Evolutionary conservation across 2,797 vertebrate genomes (phyloP), one percentile per base, ranked within the genome.

Genomic region (Pachyuromys duprasi): DNA sequence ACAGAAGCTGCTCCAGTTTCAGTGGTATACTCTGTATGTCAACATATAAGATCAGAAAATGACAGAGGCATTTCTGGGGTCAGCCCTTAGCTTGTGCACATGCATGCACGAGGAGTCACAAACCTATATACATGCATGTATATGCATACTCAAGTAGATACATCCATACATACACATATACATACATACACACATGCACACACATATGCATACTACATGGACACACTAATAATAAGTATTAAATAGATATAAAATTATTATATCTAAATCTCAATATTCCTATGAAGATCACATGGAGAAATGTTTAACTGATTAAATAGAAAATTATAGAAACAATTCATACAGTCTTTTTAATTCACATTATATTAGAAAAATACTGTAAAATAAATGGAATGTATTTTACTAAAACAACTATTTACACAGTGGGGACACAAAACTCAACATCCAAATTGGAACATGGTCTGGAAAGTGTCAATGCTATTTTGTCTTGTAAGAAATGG

Each of bases 361-460:
- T 69, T 91, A 76, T 94, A 72, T 95, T 84, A 94, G 49, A 60
- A 33, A 83, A 93, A 45, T 74, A 8, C 45, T n/a, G 60, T 62
- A 33, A 86, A 89, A 72, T 81, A 62, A 92, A 91, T 81, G 3
- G 7, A 49, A 26, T 20, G 11, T 69, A 86, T 90, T 75, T 95
- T 84, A 90, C 49, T 87, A 81, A 76, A 31, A 75, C 69, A 89
- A 49, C 65, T 81, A 4, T 72, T 94, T 67, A 70, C 84, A 12
- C 33, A n/a, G 4, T 8, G 8, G 26, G 20, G 28, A 14, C 20
- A 45, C 2, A 49, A 33, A 74, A 39, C 12, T 31, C 15, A 1
- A 39, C 0, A 39, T 26, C 7, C n/a, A 31, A 22, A 5, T 45
- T 14, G 22, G 39, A 84, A 62, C 36, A 62, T 28, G 65, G 12